Percentiles rank a stretch among this genome's conserved stretches.
These are phyloP conservation scores for Chrysogorgia sp. DNA, from an alignment of 92 coral and sea anemone species.

Conservation along the genomic window DNA sequence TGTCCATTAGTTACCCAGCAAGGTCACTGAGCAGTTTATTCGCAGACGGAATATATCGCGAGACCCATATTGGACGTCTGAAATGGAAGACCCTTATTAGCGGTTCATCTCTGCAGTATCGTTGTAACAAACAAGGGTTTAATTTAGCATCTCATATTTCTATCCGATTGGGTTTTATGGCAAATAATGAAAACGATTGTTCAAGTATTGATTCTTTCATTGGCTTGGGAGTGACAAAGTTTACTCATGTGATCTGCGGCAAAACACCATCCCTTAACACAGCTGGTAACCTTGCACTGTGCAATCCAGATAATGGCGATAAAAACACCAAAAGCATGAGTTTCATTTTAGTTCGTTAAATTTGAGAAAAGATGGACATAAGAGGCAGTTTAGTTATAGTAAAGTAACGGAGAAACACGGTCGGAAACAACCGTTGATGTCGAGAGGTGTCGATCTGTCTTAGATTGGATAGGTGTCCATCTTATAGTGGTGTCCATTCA, in stretches of 20 bases:
- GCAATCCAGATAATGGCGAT: slow-evolving; percentile 3
- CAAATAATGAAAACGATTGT: slow-evolving; percentile 2
- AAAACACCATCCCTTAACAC: neutral
- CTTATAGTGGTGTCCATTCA: no score
- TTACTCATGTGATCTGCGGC: neutral
- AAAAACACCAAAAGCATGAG: slow-evolving; percentile 14
- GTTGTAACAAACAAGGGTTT: slow-evolving; percentile 32
- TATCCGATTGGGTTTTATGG: slow-evolving; percentile 20
- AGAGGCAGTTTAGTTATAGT: no score
- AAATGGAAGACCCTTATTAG: slow-evolving; percentile 22
- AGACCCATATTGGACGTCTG: slow-evolving; percentile 1
- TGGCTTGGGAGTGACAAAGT: slow-evolving; percentile 20
- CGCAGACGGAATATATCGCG: slow-evolving; percentile 34
- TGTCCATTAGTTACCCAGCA: slow-evolving; percentile 16
- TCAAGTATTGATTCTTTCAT: slow-evolving; percentile 9
- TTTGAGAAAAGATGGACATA: no score
- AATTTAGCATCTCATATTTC: neutral
- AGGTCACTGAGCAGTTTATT: slow-evolving; percentile 11
- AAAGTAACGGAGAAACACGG: neutral
- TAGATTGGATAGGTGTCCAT: no score
- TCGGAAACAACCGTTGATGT: slow-evolving; percentile 20
- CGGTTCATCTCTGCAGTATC: slow-evolving; percentile 16
- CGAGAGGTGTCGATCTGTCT: no score
- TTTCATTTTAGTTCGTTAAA: slow-evolving; percentile 23
- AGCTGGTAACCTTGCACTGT: neutral